Evolutionary conservation across 1,140 invertebrate species (phyloP).

Genomic region (Meloidogyne hapla): DNA sequence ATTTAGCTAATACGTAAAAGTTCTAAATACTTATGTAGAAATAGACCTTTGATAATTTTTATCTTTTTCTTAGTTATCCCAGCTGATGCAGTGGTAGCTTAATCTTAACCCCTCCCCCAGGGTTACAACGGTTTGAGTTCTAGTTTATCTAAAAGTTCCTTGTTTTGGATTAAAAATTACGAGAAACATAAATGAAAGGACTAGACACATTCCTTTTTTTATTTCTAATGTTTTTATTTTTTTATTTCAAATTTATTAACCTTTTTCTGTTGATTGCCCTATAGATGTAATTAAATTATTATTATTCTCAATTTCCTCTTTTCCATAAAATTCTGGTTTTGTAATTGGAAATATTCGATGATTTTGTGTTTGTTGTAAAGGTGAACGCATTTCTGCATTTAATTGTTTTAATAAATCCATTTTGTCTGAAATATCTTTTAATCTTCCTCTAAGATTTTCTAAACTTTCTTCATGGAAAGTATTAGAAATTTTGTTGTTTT

Average conservation of each 20-base stretch:
- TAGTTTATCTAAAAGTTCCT: too few species aligned
- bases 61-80: too few species aligned
- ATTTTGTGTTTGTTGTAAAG: not conserved
- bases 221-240: too few species aligned
- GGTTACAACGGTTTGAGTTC: too few species aligned
- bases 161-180: too few species aligned
- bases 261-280: not conserved
- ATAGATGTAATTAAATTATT: not conserved
- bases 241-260: not conserved
- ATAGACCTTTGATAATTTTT: too few species aligned
- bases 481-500: not conserved
- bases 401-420: conserved; percentile 6
- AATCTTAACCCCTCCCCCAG: too few species aligned
- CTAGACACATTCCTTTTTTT: too few species aligned
- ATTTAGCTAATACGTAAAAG: too few species aligned
- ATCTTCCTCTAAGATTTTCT: not conserved
- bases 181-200: too few species aligned
- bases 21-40: too few species aligned
- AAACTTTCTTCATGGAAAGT: not conserved
- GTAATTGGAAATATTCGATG: not conserved
- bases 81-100: too few species aligned
- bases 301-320: not conserved
- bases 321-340: not conserved
- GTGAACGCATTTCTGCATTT: conserved; percentile 2
- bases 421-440: not conserved